phyloP scores from a whole-genome alignment of 1,140 invertebrate species.

The Onthophagus taurus region DNA sequence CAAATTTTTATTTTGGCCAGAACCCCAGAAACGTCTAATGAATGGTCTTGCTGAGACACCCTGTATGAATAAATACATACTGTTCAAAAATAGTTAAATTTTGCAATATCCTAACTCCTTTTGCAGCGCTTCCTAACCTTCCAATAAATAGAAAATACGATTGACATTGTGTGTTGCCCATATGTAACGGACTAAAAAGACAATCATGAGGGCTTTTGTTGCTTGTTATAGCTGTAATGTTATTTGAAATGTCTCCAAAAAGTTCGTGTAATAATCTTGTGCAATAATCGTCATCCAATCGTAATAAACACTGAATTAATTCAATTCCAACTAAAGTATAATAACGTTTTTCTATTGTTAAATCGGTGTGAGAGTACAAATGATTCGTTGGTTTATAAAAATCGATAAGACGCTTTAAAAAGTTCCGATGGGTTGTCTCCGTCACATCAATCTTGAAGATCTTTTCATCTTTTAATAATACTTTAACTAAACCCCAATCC shows the following conservation, averaged over 20 bases:
- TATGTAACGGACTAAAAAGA: conserved; percentile 77
- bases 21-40: too few relatives aligned
- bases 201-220: conserved; percentile 74
- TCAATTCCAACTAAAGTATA: conserved; percentile 65
- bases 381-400: conserved; percentile 84
- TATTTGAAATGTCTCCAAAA: conserved; percentile 66
- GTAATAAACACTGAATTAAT: conserved; percentile 66
- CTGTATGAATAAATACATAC: conserved; percentile 44
- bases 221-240: conserved; percentile 63
- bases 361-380: conserved; percentile 68
- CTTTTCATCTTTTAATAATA: conserved; percentile 42
- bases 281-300: conserved; percentile 47
- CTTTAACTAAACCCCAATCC: conserved; percentile 76
- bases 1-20: too few relatives aligned
- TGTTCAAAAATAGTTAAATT: conserved; percentile 66
- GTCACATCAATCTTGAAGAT: conserved; percentile 44
- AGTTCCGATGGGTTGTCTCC: conserved; percentile 67
- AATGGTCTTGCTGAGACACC: too few relatives aligned
- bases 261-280: conserved; percentile 64
- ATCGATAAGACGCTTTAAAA: conserved; percentile 70
- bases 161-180: conserved; percentile 81
- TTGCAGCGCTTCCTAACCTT: conserved; percentile 64
- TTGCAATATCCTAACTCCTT: conserved; percentile 65
- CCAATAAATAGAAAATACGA: conserved; percentile 92
- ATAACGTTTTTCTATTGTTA: conserved; percentile 43